Conservation (phyloP, 2,113 vertebrate genomes). For the Thermophis baileyi region DNA sequence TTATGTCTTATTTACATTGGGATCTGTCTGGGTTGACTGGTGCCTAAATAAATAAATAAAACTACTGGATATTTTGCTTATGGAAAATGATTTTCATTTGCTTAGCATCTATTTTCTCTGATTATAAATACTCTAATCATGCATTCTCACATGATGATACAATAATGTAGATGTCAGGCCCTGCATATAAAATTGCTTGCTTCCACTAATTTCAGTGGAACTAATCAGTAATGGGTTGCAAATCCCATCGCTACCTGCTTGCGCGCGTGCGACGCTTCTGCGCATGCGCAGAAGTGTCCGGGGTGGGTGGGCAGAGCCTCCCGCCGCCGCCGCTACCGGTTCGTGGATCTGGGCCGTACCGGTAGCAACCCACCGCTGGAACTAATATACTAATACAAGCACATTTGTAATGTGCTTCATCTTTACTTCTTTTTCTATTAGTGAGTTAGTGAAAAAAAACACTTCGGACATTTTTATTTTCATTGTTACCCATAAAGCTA, state of each 20-base stretch:
- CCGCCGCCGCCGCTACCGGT: no score
- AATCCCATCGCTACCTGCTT: no score
- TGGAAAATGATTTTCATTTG: background rate
- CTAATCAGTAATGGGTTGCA: background rate
- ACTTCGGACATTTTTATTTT: background rate
- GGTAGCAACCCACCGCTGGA: background rate
- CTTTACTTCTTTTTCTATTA: background rate
- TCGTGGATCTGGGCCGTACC: no score
- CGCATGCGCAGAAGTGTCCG: no score
- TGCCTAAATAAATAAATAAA: background rate
- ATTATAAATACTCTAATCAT: background rate
- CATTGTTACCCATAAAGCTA: background rate
- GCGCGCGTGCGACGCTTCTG: no score
- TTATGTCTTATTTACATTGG: background rate
- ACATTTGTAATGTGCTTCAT: background rate
- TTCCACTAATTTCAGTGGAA: background rate
- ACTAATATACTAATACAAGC: background rate
- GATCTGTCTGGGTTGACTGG: background rate
- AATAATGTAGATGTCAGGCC: background rate
- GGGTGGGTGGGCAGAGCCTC: no score
- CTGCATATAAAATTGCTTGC: background rate
- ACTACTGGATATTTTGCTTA: background rate
- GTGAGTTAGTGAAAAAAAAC: background rate
- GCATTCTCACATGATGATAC: background rate
- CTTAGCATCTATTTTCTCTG: background rate